These are phyloP conservation scores for Sycophila texana DNA, from an alignment of 2,888 invertebrate species.

Conservation along the genomic window DNA sequence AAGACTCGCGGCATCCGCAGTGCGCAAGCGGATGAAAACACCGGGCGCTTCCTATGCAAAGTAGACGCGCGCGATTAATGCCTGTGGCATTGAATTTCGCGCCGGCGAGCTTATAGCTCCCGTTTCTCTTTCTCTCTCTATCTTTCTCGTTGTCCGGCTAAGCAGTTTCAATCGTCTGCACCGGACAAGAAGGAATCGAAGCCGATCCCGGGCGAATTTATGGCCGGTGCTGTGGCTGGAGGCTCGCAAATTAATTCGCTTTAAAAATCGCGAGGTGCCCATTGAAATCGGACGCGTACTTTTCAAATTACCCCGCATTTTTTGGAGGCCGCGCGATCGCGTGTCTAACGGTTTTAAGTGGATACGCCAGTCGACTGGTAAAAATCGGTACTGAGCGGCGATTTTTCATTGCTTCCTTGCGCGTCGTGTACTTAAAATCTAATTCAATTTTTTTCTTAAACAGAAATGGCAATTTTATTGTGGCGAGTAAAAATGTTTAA, in stretches of 20 bases:
- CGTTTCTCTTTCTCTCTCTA: slow-evolving; percentile 3
- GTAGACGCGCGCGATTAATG: slow-evolving; percentile 33
- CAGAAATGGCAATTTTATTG: too few relatives aligned
- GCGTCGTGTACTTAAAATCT: too few relatives aligned
- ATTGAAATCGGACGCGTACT: too few relatives aligned
- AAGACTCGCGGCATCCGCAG: slow-evolving; percentile 22
- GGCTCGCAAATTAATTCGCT: slow-evolving; percentile 17
- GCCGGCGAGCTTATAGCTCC: slow-evolving; percentile 18
- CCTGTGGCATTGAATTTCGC: slow-evolving; percentile 33
- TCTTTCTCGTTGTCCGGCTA: not conserved
- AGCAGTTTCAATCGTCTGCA: slow-evolving; percentile 35
- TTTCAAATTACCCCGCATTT: slow-evolving; percentile 1
- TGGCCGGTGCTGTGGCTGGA: not conserved
- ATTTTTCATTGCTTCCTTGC: too few relatives aligned
- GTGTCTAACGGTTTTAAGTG: not conserved
- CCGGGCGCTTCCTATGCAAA: slow-evolving; percentile 30
- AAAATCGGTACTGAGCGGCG: not conserved
- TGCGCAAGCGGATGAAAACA: slow-evolving; percentile 21
- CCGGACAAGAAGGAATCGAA: slow-evolving; percentile 28
- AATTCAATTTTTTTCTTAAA: too few relatives aligned
- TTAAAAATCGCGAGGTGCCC: slow-evolving; percentile 1
- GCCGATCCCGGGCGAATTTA: slow-evolving; percentile 30
- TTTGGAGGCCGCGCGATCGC: too few relatives aligned
- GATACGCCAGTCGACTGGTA: not conserved
- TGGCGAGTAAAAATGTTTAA: too few relatives aligned